phyloP scores from a whole-genome alignment of 2,113 vertebrate genomes.

The Pipra filicauda region DNA sequence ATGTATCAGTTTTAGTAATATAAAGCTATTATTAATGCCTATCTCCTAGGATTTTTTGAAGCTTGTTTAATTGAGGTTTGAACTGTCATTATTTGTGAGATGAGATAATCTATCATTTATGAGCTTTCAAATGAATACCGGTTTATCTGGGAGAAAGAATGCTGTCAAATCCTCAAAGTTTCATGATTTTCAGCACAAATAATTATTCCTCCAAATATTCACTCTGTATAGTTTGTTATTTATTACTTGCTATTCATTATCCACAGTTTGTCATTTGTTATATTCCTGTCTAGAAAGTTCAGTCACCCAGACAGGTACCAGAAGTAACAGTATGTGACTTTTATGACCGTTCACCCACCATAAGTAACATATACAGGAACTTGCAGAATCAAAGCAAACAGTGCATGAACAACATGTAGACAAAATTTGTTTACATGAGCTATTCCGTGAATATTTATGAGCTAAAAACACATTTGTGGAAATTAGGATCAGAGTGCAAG shows the following conservation, averaged over 20 bases:
- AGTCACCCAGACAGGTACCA: background rate
- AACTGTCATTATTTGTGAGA: slow-evolving; percentile 48
- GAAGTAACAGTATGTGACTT: slow-evolving; percentile 24
- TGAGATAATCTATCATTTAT: slow-evolving; percentile 61
- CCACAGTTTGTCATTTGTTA: background rate
- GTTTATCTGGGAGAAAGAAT: background rate
- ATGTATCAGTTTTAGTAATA: background rate
- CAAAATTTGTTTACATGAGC: slow-evolving; percentile 32
- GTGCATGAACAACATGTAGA: slow-evolving; percentile 12
- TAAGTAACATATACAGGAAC: slow-evolving; percentile 13
- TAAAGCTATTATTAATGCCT: slow-evolving; percentile 17
- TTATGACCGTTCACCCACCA: slow-evolving; percentile 3
- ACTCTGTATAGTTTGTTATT: background rate
- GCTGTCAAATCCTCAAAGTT: slow-evolving; percentile 17
- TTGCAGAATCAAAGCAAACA: slow-evolving; percentile 35
- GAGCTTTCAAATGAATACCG: slow-evolving; percentile 19
- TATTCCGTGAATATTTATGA: slow-evolving; percentile 39
- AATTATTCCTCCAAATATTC: slow-evolving; percentile 44
- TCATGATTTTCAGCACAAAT: slow-evolving; percentile 20
- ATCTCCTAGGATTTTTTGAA: slow-evolving; percentile 29
- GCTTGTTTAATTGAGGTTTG: slow-evolving; percentile 54
- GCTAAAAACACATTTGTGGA: background rate
- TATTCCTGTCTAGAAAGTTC: background rate
- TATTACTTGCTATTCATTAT: background rate
- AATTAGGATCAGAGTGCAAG: slow-evolving; percentile 27